Base-by-base conservation (phyloP, 2,113 vertebrate genomes). In the Donacobius atricapilla region DNA sequence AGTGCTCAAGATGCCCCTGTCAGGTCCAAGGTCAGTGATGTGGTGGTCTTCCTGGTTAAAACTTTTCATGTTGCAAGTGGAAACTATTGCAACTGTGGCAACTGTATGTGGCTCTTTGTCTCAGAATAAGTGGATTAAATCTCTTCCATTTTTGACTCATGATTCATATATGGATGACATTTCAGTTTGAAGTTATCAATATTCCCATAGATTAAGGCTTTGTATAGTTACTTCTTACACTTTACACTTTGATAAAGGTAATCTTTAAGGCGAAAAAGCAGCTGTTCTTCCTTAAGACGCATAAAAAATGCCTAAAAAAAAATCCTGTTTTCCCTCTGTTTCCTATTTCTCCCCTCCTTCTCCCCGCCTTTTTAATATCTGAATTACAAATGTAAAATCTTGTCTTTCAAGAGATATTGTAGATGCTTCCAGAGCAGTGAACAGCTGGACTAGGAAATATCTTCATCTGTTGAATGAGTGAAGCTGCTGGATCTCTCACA, bases 241-340 rank as follows among this genome's bases (percentile, higher is more conserved):
- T 75, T 77, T 25, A 54, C 31, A 45, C n/a, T 80, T 87, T 9
- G 47, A 23, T 71, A 50, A 85, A 75, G 40, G 30, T 50, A 65
- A 89, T 39, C 14, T 89, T 79, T 40, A 86, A 83, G 30, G 28
- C 47, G 22, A 85, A 89, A 87, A 89, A 70, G 50, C 72, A 90
- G 28, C 12, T 51, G 1, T 28, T 84, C 31, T 75, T 77, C 56
- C 45, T 82, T 60, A 48, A 72, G 20, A 68, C 33, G 15, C 39
- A 87, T 58, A 80, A 54, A 83, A 5, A 15, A 63, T 53, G 6
- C 12, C 11, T 40, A 10, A 7, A 58, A 82, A 58, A 82, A 19
- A 28, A 25, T 37, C 8, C 21, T 35, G 64, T 64, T 48, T 48
- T 50, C 8, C 4, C 2, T 50, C 57, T 56, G 5, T 31, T 71